phyloP scores from a whole-genome alignment of 2,888 invertebrate genomes.

The Drosophila silvestris region DNA sequence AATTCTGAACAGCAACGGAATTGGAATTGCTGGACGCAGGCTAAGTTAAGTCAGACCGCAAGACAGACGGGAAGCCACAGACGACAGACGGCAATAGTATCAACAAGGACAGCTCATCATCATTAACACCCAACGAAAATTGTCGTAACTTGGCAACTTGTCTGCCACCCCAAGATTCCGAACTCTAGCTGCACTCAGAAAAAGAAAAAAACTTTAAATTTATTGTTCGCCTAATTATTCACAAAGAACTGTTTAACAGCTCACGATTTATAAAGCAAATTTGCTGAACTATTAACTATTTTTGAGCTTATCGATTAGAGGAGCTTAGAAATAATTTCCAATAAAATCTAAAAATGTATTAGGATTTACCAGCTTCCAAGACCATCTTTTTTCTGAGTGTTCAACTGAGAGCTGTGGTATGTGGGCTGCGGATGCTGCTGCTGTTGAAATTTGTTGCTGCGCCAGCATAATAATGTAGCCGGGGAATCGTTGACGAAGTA shows the following conservation, averaged over 20 bases:
- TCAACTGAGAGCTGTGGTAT: slow-evolving; percentile 14
- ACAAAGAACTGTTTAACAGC: background rate
- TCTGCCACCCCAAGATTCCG: background rate
- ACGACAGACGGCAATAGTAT: slow-evolving; percentile 15
- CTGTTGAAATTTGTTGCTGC: slow-evolving; percentile 61
- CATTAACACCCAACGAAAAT: slow-evolving; percentile 69
- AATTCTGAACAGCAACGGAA: slow-evolving; percentile 30
- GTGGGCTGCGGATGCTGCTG: slow-evolving; percentile 44
- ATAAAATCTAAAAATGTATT: background rate
- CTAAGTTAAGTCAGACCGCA: slow-evolving; percentile 31
- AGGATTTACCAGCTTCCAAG: background rate
- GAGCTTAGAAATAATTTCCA: background rate
- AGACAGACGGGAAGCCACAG: background rate
- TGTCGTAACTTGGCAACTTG: slow-evolving; percentile 49
- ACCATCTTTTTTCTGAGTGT: slow-evolving; percentile 4
- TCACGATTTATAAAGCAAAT: background rate
- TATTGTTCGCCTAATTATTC: background rate
- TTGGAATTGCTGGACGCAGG: slow-evolving; percentile 15
- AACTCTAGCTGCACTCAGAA: slow-evolving; percentile 2
- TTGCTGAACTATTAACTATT: background rate
- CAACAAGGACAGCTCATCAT: slow-evolving; percentile 56
- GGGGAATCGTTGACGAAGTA: slow-evolving; percentile 68
- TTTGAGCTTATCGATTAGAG: background rate
- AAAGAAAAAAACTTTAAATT: background rate
- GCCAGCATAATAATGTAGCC: slow-evolving; percentile 75